phyloP scores from a whole-genome alignment of 2,113 vertebrate genomes.

The Bos javanicus region DNA sequence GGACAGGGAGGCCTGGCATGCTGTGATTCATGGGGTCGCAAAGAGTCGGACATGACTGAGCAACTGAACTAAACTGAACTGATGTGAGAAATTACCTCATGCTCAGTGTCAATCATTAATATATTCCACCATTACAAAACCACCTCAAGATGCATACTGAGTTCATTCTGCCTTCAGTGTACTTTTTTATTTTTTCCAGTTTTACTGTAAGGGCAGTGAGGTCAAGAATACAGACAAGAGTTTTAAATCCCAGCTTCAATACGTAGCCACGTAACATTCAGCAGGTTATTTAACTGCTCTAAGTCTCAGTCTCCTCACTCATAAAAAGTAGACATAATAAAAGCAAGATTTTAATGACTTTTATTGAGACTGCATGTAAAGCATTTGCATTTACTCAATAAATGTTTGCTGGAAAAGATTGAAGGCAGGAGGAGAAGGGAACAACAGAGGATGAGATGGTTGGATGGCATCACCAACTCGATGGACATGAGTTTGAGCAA shows the following conservation, averaged over 20 bases:
- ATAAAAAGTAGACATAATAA: neutral
- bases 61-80: too few species aligned
- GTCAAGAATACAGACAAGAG: neutral
- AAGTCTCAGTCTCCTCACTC: neutral
- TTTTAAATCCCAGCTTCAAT: neutral
- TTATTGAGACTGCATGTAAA: neutral
- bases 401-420: neutral
- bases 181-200: neutral
- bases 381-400: neutral
- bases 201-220: neutral
- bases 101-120: neutral
- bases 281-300: neutral
- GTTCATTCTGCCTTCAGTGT: neutral
- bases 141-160: neutral
- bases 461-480: accelerated
- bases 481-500: neutral
- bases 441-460: neutral
- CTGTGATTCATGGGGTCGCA: too few species aligned
- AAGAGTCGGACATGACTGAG: too few species aligned
- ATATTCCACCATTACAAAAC: neutral
- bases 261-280: neutral
- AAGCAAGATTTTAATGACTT: neutral
- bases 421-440: neutral
- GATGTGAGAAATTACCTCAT: neutral
- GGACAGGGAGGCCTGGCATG: too few species aligned